Conservation (phyloP, 2,797 vertebrate species). For the Macropus fuliginosus region DNA sequence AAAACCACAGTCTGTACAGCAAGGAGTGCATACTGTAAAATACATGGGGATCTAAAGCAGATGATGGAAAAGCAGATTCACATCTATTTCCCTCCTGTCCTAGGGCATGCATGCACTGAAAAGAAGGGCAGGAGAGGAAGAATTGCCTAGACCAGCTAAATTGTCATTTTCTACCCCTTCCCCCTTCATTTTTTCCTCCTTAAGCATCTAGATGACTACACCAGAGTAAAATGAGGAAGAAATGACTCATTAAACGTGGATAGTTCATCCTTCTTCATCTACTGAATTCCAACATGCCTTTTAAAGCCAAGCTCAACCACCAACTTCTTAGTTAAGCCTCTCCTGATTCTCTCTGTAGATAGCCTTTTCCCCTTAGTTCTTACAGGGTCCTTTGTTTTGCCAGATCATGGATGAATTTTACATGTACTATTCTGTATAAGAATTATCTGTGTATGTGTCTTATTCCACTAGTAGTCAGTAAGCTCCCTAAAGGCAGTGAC, state of each 20-base stretch:
- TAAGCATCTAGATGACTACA: background rate
- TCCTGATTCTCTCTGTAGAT: background rate
- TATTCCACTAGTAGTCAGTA: background rate
- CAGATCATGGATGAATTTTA: background rate
- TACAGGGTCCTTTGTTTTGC: background rate
- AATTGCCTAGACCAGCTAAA: background rate
- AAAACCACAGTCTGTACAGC: background rate
- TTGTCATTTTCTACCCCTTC: background rate
- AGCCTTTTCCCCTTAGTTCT: background rate
- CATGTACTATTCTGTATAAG: background rate
- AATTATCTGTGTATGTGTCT: conserved; percentile 20
- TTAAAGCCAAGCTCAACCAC: background rate
- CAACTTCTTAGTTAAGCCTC: background rate
- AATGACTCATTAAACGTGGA: background rate
- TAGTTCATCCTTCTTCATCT: background rate
- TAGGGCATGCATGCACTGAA: background rate
- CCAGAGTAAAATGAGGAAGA: background rate
- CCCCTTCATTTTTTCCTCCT: background rate
- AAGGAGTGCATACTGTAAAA: background rate
- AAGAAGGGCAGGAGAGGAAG: background rate
- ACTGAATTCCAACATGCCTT: background rate
- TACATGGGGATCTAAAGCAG: background rate
- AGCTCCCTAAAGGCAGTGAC: background rate
- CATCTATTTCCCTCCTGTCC: background rate
- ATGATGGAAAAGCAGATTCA: background rate